Conservation (phyloP, 2,797 vertebrate genomes). For the Nyctibius grandis region DNA sequence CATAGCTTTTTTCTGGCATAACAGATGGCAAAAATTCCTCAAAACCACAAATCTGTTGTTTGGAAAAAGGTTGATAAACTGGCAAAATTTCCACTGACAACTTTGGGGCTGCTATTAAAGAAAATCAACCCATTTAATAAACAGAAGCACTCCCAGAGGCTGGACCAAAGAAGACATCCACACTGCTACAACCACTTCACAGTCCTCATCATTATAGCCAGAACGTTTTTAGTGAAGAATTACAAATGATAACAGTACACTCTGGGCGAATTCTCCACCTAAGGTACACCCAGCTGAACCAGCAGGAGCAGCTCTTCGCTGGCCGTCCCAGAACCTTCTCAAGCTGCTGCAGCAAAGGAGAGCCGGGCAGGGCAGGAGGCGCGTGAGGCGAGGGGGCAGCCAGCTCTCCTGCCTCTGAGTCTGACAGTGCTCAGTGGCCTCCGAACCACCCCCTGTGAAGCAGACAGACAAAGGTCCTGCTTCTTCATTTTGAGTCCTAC, state of each 20-base stretch:
- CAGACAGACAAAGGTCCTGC: neutral
- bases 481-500: neutral
- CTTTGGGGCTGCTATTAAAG: neutral
- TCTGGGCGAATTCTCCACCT: neutral
- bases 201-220: neutral
- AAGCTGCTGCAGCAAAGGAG: neutral
- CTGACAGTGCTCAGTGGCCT: neutral
- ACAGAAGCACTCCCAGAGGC: neutral
- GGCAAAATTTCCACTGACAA: neutral
- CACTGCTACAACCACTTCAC: neutral
- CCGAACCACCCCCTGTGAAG: neutral
- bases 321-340: neutral
- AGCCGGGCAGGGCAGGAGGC: neutral
- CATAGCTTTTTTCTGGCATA: neutral
- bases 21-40: neutral
- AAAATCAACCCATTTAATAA: neutral
- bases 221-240: neutral
- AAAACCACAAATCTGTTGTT: neutral
- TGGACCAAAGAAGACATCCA: neutral
- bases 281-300: neutral
- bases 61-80: neutral
- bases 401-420: neutral
- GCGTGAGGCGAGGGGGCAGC: accelerated
- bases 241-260: neutral
- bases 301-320: accelerated